These are phyloP conservation scores for Spheniscus mendiculus DNA, from an alignment of 2,113 vertebrate genomes.

Conservation along the genomic window DNA sequence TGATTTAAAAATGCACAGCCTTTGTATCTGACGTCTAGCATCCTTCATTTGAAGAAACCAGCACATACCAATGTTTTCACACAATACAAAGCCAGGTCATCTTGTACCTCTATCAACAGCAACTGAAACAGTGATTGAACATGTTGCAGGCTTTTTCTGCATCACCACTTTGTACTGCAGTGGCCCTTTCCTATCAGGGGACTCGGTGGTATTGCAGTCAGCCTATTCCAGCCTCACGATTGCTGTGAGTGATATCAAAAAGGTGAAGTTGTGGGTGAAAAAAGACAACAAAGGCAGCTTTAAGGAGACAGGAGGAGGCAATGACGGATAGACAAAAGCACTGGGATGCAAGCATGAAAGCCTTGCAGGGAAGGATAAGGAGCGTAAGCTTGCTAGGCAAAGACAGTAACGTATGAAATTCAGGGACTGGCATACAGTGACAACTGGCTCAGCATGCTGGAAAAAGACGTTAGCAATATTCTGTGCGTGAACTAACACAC, in stretches of 20 bases:
- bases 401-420: not conserved
- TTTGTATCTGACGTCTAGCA: not conserved
- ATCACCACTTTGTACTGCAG: not conserved
- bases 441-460: not conserved
- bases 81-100: not conserved
- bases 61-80: not conserved
- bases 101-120: not conserved
- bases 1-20: not conserved
- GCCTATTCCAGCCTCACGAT: not conserved
- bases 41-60: not conserved
- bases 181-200: not conserved
- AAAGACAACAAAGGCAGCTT: not conserved
- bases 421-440: not conserved
- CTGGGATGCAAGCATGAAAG: not conserved
- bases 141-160: not conserved
- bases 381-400: not conserved
- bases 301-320: not conserved
- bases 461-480: not conserved
- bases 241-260: not conserved
- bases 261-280: not conserved
- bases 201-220: accelerated
- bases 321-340: not conserved
- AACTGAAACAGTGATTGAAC: not conserved
- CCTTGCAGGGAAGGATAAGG: not conserved
- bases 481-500: not conserved